A percentile compares a stretch with the other conserved stretches of the same genome.
Conservation (phyloP, 2,113 vertebrate species). For the Sus scrofa region T2T-Sscrofa CM000813.6:91129501-91130000, state of each 20-base stretch:
- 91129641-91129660: not conserved
- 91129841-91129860: slow-evolving; percentile 46
- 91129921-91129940: not conserved
- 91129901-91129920: not conserved
- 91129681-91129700: not conserved
- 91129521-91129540: not conserved
- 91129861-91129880: not conserved
- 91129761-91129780: not conserved
- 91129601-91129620: rapidly evolving
- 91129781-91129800: not conserved
- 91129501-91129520: not conserved
- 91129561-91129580: not conserved
- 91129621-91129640: not conserved
- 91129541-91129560: too few relatives aligned
- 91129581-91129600: not conserved
- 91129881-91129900: not conserved
- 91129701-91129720: not conserved
- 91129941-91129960: not conserved
- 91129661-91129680: not conserved
- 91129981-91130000: not conserved
- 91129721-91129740: not conserved
- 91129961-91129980: not conserved
- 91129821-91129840: slow-evolving; percentile 56
- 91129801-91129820: slow-evolving; percentile 23
- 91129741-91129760: not conserved